Evolutionary conservation across 2,797 vertebrate species (phyloP), one percentile per base, ranked within the genome.

Genomic region (Eulemur albifrons): DNA sequence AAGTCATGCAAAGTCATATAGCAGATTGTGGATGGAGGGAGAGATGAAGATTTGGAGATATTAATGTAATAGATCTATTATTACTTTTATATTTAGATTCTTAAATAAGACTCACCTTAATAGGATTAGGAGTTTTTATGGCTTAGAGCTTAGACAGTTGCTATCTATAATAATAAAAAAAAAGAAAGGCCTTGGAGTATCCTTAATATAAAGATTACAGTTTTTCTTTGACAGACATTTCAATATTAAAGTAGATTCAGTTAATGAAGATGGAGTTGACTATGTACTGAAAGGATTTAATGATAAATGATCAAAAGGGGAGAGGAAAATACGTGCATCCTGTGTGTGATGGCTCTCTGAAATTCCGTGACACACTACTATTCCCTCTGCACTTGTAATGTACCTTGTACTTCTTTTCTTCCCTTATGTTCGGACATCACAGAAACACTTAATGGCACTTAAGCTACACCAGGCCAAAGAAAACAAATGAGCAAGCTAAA

Each of bases 401-500:
- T 2, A 23, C 14, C 48, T 77, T 75, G 17, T 38, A 45, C 4
- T 54, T 81, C 35, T 75, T 61, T 87, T 72, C 50, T 54, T 90
- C 57, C 61, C 27, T 38, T 38, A 4, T 30, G 25, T 82, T 90
- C 90, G 38, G 82, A 59, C 48, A 63, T 75, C 77, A 72, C 2
- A 94, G 87, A 70, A 81, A 82, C 61, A 87, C 69, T 80, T 82
- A 90, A 83, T 59, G 38, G 48, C 35, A 54, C 65, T 76, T 45
- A 76, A 73, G 52, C 40, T 79, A 7, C 45, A 48, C 23, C 27
- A 93, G 30, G 27, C 79, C 72, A 86, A 93, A 45, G 27, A 92
- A 94, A 94, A 93, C 40, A 93, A 86, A 85, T 32, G 85, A 96
- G 67, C 13, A 80, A 86, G 45, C 73, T 83, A n/a, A 93, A 83